A percentile compares a stretch with the other conserved stretches of the same genome.
phyloP scores from a whole-genome alignment of 35 echinoderm and acorn worm genomes.

The Lytechinus pictus region DNA sequence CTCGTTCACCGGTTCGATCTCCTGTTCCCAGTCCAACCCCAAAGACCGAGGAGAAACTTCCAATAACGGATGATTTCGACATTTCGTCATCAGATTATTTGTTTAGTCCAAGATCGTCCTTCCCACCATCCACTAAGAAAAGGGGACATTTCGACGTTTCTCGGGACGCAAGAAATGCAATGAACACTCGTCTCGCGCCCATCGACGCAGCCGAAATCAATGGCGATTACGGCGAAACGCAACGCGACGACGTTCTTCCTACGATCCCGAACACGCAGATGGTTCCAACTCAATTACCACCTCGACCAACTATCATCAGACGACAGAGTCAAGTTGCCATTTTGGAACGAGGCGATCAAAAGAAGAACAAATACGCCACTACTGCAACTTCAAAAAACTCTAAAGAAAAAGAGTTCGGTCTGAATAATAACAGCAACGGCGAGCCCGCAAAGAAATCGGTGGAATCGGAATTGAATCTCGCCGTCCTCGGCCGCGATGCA shows the following conservation, averaged over 20 bases:
- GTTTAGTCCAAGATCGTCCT: not conserved
- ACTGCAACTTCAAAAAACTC: not conserved
- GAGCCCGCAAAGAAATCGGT: not conserved
- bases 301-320: conserved; percentile 34
- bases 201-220: not conserved
- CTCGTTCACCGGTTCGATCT: conserved; percentile 15
- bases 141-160: conserved; percentile 44
- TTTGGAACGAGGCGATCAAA: conserved; percentile 53
- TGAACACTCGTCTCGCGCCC: conserved; percentile 54
- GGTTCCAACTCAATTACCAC: not conserved
- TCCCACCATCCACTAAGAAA: not conserved
- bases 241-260: conserved; percentile 7
- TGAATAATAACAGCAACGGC: not conserved
- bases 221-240: not conserved
- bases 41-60: not conserved
- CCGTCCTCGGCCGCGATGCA: conserved; percentile 54
- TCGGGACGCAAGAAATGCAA: conserved; percentile 55
- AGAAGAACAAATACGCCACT: conserved; percentile 40
- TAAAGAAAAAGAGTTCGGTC: no score
- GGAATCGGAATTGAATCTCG: conserved; percentile 49
- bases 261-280: not conserved
- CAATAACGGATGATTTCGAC: not conserved
- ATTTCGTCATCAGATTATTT: not conserved
- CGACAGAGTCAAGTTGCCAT: conserved; percentile 59
- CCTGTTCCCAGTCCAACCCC: not conserved